phyloP scores from a whole-genome alignment of 2,888 invertebrate genomes.

The Artemia sinica region DNA sequence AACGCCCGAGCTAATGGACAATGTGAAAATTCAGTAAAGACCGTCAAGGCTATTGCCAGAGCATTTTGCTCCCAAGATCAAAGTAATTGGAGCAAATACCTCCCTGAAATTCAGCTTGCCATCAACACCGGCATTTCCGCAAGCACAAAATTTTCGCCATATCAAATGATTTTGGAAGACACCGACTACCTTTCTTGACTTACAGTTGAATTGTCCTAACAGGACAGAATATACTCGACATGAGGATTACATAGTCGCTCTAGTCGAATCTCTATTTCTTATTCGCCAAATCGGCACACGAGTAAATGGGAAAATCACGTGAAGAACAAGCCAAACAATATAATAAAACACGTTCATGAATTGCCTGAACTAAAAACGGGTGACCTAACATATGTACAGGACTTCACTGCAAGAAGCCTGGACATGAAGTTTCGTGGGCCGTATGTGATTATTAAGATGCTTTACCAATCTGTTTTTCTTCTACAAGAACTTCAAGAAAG shows the following conservation, averaged over 20 bases:
- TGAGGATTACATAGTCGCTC: no score
- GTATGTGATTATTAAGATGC: no score
- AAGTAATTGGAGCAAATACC: not conserved
- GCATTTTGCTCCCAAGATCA: not conserved
- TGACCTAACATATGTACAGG: not conserved
- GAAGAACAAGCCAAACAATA: no score
- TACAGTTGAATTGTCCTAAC: not conserved
- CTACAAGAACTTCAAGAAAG: no score
- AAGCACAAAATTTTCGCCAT: not conserved
- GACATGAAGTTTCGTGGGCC: constrained; percentile 3
- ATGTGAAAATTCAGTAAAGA: constrained; percentile 11
- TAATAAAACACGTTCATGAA: no score
- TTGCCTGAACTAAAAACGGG: not conserved
- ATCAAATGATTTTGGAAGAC: no score
- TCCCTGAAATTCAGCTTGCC: not conserved
- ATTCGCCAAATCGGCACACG: not conserved
- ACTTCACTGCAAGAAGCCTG: not conserved
- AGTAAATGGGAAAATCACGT: constrained; percentile 6
- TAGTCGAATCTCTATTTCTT: not conserved
- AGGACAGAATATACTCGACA: not conserved
- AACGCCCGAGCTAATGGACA: not conserved
- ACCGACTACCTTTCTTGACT: not conserved
- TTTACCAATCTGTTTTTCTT: no score
- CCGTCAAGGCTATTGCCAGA: not conserved
- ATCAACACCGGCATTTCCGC: not conserved